Evolutionary conservation across 2,888 invertebrate species (phyloP), one percentile per base, ranked within the genome.

Genomic region (Xestia xanthographa): DNA sequence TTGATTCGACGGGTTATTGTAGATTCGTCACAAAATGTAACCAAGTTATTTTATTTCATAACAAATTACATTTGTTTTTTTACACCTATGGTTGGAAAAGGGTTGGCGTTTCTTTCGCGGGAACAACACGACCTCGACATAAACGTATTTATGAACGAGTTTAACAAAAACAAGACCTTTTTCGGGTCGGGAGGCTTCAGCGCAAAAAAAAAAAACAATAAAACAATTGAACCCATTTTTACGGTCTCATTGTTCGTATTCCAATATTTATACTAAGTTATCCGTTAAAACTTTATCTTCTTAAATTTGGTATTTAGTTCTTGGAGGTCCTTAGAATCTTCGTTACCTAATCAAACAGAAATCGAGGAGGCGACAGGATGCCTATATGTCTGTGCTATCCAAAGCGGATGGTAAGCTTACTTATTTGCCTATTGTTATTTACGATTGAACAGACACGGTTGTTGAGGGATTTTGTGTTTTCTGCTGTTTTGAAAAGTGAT

Each of bases 181-280:
- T 38, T 48, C 29, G n/a, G n/a, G n/a, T n/a, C 29, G 22, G 29
- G 60, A 9, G 26, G 60, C 53, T n/a, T 5, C 29, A 17, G 45
- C 6, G 8, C 6, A 8, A 62, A 43, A 62, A 41, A 22, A 65
- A 50, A 75, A 50, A 48, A 53, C 43, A 79, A 50, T 1, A 38
- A 66, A 70, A 65, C 66, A 66, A 67, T 58, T 56, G 63, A 70
- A 82, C 14, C 56, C 29, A 68, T 43, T 73, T 71, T 60, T 53
- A 67, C 69, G 56, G 38, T 65, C 43, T 20, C 56, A 53, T 56
- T 58, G 67, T 53, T 43, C 65, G 70, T 65, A n/a, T 34, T 45
- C 29, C 8, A 84, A 60, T 80, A 72, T 75, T 82, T 63, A 73
- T 38, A 60, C 62, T 48, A 56, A 50, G 75, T 66, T 67, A 63